Evolutionary conservation across 2,113 vertebrate species (phyloP), one percentile per base, ranked within the genome.

Genomic region (Ammodytes marinus): DNA sequence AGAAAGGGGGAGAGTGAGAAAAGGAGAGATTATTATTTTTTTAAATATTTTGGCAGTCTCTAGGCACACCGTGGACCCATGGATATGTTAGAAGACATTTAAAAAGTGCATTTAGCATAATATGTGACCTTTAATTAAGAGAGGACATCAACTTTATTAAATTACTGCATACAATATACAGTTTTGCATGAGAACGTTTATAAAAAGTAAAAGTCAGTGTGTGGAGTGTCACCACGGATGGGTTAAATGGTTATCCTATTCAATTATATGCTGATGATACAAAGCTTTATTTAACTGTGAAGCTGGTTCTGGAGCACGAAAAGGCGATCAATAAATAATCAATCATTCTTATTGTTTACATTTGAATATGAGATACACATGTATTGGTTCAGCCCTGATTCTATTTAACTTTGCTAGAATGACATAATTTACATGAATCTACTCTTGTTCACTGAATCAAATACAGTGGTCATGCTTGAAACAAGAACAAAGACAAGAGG

Each of bases 401-500:
- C 46, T 55, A 39, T 65, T 61, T 46, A 37, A 53, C 4, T 65
- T 65, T 55, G 5, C 47, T 4, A 42, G 9, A 68, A 39, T 78
- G 19, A 65, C 37, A 80, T 53, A 9, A 75, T 69, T 74, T 46
- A 47, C 46, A 81, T 86, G 49, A 50, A 57, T 84, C 39, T 65
- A 8, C 37, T 83, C 13, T 42, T 71, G 68, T 67, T 79, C 47
- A 72, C 19, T 47, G 6, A 69, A 79, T 89, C 70, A 75, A 72
- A 59, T n/a, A 39, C 45, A 63, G 46, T 8, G 5, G 70, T 59
- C 60, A 80, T 71, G 75, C 66, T 80, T 80, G 8, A 74, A 72
- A 83, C 9, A 71, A 85, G 92, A 93, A 92, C 88, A 93, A 89
- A 90, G 82, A 69, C 43, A 87, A 49, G 12, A 72, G 52, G 14